phyloP scores from a whole-genome alignment of 1,140 invertebrate genomes.

The Pseudomyrmex pallidus region DNA sequence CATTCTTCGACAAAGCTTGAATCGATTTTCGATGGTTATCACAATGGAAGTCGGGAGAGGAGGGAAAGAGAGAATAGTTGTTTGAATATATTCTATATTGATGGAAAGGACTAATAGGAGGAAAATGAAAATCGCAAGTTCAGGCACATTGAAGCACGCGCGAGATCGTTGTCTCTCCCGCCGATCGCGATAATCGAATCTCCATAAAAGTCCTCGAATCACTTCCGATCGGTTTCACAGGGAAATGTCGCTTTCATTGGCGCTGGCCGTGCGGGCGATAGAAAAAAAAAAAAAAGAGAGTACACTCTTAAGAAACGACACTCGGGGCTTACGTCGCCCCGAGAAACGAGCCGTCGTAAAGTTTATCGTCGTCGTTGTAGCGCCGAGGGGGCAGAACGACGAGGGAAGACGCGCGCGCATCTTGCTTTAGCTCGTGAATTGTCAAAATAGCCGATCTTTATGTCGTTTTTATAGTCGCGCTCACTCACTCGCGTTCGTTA shows the following conservation, averaged over 20 bases:
- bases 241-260: conserved; percentile 53
- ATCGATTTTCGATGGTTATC: not conserved
- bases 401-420: not conserved
- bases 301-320: conserved; percentile 71
- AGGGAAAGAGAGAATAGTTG: no score
- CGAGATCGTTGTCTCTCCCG: not conserved
- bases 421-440: conserved; percentile 73
- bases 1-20: not conserved
- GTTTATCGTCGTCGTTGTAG: conserved; percentile 78
- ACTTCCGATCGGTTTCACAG: conserved; percentile 50
- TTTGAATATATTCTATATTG: not conserved
- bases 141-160: no score
- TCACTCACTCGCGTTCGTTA: conserved; percentile 76
- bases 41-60: not conserved
- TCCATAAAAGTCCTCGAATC: conserved; percentile 60
- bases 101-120: no score
- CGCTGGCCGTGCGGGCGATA: conserved; percentile 50
- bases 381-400: conserved; percentile 27
- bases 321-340: conserved; percentile 72
- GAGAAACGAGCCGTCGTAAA: conserved; percentile 82
- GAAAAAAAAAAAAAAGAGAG: conserved; percentile 63
- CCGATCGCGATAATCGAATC: conserved; percentile 49
- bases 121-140: not conserved
- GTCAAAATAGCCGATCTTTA: conserved; percentile 85
- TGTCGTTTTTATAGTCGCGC: conserved; percentile 81